Conservation (phyloP, 2,797 vertebrate species). For the Clarias laeviceps region DNA sequence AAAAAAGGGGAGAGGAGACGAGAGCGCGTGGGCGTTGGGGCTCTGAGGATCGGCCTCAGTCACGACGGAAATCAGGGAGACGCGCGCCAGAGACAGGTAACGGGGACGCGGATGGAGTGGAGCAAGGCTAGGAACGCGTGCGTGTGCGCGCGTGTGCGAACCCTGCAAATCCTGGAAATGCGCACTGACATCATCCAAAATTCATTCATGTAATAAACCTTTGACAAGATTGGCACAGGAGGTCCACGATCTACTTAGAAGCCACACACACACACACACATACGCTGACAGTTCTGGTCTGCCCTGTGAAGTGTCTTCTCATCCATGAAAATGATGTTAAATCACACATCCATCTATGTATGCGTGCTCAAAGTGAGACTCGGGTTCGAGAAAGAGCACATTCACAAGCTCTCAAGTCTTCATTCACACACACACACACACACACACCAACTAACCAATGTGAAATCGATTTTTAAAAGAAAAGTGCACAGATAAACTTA, state of each 20-base stretch:
- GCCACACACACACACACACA: constrained; percentile 13
- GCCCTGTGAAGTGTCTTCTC: constrained; percentile 8
- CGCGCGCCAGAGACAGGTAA: constrained; percentile 51
- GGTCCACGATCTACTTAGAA: constrained; percentile 18
- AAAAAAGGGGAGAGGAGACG: constrained; percentile 14
- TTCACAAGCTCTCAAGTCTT: constrained; percentile 31
- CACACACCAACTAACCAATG: constrained; percentile 54
- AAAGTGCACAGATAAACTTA: constrained; percentile 57
- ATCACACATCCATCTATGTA: constrained; percentile 15
- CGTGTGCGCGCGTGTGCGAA: constrained; percentile 2
- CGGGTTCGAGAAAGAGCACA: constrained; percentile 12
- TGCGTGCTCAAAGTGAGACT: constrained; percentile 21
- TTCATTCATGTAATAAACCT: constrained; percentile 35
- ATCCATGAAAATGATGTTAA: neutral
- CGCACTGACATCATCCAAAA: constrained; percentile 8
- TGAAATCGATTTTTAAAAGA: constrained; percentile 59
- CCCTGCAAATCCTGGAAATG: neutral
- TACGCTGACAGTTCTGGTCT: constrained; percentile 15
- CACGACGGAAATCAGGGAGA: constrained; percentile 59
- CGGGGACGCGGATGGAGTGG: constrained; percentile 30
- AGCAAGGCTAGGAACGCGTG: constrained; percentile 1
- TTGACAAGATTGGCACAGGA: constrained; percentile 26
- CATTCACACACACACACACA: constrained; percentile 30
- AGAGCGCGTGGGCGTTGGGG: constrained; percentile 54
- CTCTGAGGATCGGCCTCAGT: constrained; percentile 57